Evolutionary conservation across 37 sponge, comb jelly and placozoan genomes (phyloP).

Genomic region (Oopsacas minuta): DNA sequence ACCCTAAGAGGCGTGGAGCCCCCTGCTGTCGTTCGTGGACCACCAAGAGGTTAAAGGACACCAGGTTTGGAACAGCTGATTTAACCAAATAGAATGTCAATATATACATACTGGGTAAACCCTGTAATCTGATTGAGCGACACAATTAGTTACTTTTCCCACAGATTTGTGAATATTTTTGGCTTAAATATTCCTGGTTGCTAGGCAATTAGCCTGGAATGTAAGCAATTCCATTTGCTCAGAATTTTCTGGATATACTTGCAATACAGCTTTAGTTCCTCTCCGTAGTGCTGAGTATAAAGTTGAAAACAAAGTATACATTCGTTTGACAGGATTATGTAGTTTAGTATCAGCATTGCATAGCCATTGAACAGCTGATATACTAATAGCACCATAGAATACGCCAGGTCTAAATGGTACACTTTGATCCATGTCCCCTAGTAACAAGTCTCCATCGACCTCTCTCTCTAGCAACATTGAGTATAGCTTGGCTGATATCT

Average conservation of each 20-base stretch:
- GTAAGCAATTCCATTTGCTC: constrained; percentile 87
- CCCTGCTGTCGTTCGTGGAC: no score
- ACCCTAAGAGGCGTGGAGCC: no score
- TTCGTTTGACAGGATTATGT: constrained; percentile 69
- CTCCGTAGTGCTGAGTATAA: constrained; percentile 57
- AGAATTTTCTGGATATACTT: constrained; percentile 96
- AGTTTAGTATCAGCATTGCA: constrained; percentile 93
- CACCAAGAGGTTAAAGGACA: no score
- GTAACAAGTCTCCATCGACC: constrained; percentile 81
- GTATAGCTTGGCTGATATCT: constrained; percentile 86
- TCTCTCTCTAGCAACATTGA: constrained; percentile 83
- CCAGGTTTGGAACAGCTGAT: no score
- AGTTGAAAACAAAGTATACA: constrained; percentile 72
- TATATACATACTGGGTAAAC: no score
- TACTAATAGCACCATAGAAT: constrained; percentile 94
- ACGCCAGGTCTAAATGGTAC: constrained; percentile 80
- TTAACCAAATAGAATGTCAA: no score
- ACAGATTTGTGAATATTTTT: no score
- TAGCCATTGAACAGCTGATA: constrained; percentile 97
- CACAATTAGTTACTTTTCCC: no score
- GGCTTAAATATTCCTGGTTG: no score
- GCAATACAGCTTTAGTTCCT: constrained; percentile 89
- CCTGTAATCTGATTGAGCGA: no score
- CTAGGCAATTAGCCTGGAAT: constrained; percentile 28
- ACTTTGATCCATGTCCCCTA: constrained; percentile 91